Evolutionary conservation across 2,113 vertebrate species (phyloP), one percentile per base, ranked within the genome.

Genomic region (Lates calcarifer): DNA sequence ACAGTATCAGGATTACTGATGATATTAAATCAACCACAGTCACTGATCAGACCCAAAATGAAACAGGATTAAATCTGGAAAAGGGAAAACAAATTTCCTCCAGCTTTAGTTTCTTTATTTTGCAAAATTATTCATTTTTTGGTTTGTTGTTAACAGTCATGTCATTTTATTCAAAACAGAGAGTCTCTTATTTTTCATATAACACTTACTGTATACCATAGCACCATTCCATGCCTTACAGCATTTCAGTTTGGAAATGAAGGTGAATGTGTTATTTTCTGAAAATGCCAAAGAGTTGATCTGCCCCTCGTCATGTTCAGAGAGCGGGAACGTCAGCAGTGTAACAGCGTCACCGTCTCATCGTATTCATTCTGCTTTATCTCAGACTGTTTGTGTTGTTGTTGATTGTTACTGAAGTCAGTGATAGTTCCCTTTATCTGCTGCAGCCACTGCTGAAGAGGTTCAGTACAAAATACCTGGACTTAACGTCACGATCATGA

Each of bases 241-340:
- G 65, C 55, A 14, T n/a, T 39, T 29, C 28, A 62, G 81, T 67
- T 22, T 53, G 69, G 76, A 73, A 43, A 71, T 3, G 8, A 79
- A 83, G n/a, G 61, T 80, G 87, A 87, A 87, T 83, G 77, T 89
- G 68, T 80, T 18, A 26, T 69, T 73, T 69, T 45, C 2, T 45
- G 39, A 81, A 77, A 67, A 92, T 15, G 81, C 90, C 90, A 91
- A 91, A 91, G 87, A 91, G 63, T 41, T 28, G 65, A 79, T 35
- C n/a, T 13, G 60, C 8, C 14, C 31, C 43, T 63, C 37, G 0
- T 55, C 64, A 1, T 7, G 28, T 58, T 22, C 58, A 76, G 20
- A 72, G 66, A 76, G 63, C 60, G 51, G 60, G 72, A 60, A 41
- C 39, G 28, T 66, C 45, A 18, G 12, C 22, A 28, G 35, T 56